A percentile compares a stretch with the other conserved stretches of the same genome.
Conservation (phyloP, 2,113 vertebrate species). For the Euleptes europaea region DNA sequence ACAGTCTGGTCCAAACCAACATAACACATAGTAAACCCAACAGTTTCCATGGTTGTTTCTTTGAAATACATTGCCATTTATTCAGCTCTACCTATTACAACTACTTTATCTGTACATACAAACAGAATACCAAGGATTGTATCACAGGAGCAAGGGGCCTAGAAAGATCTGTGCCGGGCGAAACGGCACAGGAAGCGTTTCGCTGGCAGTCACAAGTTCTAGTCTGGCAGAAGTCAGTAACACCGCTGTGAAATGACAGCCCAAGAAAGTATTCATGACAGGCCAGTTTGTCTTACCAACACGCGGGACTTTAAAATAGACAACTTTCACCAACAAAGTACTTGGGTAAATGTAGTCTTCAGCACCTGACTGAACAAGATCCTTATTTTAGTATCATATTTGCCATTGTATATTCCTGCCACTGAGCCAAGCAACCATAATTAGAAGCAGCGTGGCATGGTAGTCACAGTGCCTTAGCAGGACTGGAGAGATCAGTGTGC, state of each 20-base stretch:
- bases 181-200: neutral
- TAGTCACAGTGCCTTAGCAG: too few relatives aligned
- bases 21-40: neutral
- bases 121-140: conserved; percentile 15
- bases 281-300: neutral
- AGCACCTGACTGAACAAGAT: conserved; percentile 15
- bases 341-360: neutral
- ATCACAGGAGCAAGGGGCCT: conserved; percentile 7
- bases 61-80: neutral
- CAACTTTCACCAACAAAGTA: neutral
- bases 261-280: conserved; percentile 2
- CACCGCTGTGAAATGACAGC: conserved; percentile 6
- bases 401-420: neutral
- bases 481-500: too few relatives aligned
- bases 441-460: too few relatives aligned
- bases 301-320: conserved; percentile 26
- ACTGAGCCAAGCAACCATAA: neutral
- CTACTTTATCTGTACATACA: conserved; percentile 26
- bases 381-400: neutral
- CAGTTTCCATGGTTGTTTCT: neutral
- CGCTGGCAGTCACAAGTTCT: conserved; percentile 1
- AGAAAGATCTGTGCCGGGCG: neutral
- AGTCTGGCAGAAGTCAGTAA: conserved; percentile 15
- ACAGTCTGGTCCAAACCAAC: neutral
- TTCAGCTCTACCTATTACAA: conserved; percentile 32